Base-by-base conservation (phyloP, 2,797 vertebrate species). In the Rhynchonycteris naso region DNA sequence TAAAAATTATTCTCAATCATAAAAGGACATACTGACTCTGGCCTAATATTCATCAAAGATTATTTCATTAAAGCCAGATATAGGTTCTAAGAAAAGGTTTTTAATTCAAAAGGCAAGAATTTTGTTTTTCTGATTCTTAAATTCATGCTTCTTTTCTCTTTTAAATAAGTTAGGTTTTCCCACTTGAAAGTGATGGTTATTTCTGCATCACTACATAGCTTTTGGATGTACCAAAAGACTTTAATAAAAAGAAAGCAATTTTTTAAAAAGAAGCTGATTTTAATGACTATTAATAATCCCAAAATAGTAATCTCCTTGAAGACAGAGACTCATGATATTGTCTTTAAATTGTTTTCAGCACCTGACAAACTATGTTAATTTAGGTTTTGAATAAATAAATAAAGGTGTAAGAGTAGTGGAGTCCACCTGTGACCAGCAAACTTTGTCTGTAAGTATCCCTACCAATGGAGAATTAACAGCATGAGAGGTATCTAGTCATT, bases 171-270 rank as follows among this genome's bases (percentile, higher is more conserved):
- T 50, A 61, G 26, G 61, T 58, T 85, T 81, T 74, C 28, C 50
- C 14, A 52, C 56, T 78, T 58, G 61, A 86, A 93, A 86, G 52
- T 66, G 30, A 58, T 72, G 24, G 22, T 63, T 84, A 84, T 69
- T 80, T 87, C 50, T 83, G 56, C 35, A 43, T n/a, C 87, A 13
- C 4, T 79, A 33, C 50, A 47, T 66, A 80, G 30, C 12, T 65
- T 82, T 4, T n/a, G 83, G 47, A 89, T 10, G 54, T 43, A 78
- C 43, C 61, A 72, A 90, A 91, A 88, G 22, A 74, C 47, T 16
- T 79, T 52, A 65, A 38, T 69, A 78, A 86, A 92, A 95, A 81
- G 26, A 74, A 81, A 85, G 12, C 9, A 84, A 58, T 38, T 92
- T 63, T 88, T 26, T 0, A 13, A 59, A 88, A 80, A 92, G 72